Evolutionary conservation across 2,797 vertebrate species (phyloP).

Genomic region (Pantherophis alleghaniensis): DNA sequence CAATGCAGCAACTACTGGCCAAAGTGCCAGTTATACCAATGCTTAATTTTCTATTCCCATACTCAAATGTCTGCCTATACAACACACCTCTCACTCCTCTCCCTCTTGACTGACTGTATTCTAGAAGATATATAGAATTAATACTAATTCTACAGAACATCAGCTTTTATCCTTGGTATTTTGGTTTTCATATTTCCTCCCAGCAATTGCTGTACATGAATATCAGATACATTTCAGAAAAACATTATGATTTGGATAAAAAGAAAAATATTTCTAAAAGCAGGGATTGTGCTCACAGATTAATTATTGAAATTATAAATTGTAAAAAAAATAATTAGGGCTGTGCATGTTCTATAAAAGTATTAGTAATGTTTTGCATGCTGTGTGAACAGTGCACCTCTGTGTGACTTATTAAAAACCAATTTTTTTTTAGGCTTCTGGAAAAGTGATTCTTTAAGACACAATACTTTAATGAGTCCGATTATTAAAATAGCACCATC

Average conservation of each 20-base stretch:
- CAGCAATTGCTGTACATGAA: not conserved
- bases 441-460: not conserved
- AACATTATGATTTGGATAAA: not conserved
- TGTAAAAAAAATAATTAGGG: not conserved
- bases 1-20: conserved; percentile 21
- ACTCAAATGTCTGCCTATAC: not conserved
- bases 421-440: not conserved
- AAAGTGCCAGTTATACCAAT: not conserved
- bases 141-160: not conserved
- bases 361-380: not conserved
- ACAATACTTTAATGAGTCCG: not conserved
- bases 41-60: conserved; percentile 12
- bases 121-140: conserved; percentile 2
- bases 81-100: not conserved
- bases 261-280: not conserved
- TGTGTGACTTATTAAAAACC: not conserved
- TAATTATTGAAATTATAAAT: not conserved
- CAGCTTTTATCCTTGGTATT: not conserved
- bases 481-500: not conserved
- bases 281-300: not conserved
- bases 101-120: not conserved
- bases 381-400: not conserved
- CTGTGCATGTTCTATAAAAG: not conserved
- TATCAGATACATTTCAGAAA: not conserved
- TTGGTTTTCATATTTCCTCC: not conserved